Percentiles rank a stretch among this genome's conserved stretches.
Conservation (phyloP, 1,140 invertebrate species). For the Streblospio benedicti region DNA sequence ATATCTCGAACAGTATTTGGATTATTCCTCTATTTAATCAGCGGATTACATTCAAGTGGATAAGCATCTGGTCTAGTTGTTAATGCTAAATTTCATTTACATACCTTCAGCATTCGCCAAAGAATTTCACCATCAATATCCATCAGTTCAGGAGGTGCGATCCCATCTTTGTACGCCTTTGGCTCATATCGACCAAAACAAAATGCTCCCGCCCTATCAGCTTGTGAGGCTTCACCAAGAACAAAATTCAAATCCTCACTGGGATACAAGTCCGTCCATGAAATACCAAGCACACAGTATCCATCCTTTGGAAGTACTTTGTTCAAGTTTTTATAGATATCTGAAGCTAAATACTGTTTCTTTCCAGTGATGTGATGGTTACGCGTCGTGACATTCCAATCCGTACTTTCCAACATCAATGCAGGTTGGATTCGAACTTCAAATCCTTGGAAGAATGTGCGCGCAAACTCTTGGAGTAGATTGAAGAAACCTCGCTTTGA, state of each 20-base stretch:
- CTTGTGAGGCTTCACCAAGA: slow-evolving; percentile 28
- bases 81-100: neutral
- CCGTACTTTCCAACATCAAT: slow-evolving; percentile 15
- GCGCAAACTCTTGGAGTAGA: slow-evolving; percentile 25
- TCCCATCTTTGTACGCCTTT: slow-evolving; percentile 13
- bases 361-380: slow-evolving; percentile 23
- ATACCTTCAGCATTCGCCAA: slow-evolving; percentile 36
- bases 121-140: slow-evolving; percentile 27
- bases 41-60: neutral
- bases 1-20: neutral
- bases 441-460: slow-evolving; percentile 27
- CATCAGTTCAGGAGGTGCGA: slow-evolving; percentile 9
- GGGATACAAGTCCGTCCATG: slow-evolving; percentile 36
- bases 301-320: slow-evolving; percentile 27
- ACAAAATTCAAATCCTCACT: slow-evolving; percentile 34
- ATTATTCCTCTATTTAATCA: neutral
- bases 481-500: slow-evolving; percentile 21
- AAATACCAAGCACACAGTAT: slow-evolving; percentile 29
- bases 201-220: slow-evolving; percentile 25
- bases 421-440: slow-evolving; percentile 20
- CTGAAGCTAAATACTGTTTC: slow-evolving; percentile 27
- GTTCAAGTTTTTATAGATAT: slow-evolving; percentile 26
- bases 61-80: neutral
- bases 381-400: slow-evolving; percentile 22
- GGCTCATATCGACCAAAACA: slow-evolving; percentile 35